Conservation (phyloP, 1,140 invertebrate genomes). For the Ooceraea biroi region DNA sequence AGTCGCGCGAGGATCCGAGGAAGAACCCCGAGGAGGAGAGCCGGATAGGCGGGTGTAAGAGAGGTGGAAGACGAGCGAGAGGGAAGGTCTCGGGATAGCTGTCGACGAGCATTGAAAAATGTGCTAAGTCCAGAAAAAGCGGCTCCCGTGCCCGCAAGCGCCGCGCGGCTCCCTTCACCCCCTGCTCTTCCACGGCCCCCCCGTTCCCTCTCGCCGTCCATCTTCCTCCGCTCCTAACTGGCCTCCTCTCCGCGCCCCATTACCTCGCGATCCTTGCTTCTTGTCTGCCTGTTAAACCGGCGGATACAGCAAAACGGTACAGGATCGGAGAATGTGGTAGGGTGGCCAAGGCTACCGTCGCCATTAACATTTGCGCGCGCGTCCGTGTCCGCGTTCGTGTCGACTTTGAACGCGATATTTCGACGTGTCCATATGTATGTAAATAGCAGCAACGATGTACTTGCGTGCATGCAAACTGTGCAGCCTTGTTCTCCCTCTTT, state of each 20-base stretch:
- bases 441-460: slow-evolving; percentile 68
- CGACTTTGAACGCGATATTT: slow-evolving; percentile 70
- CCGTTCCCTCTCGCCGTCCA: slow-evolving; percentile 66
- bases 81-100: slow-evolving; percentile 78
- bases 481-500: slow-evolving; percentile 55
- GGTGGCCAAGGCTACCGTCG: slow-evolving; percentile 74
- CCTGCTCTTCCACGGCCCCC: slow-evolving; percentile 51
- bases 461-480: slow-evolving; percentile 58
- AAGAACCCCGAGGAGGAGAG: slow-evolving; percentile 55
- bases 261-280: slow-evolving; percentile 73
- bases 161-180: slow-evolving; percentile 67
- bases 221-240: slow-evolving; percentile 64
- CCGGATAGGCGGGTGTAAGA: neutral
- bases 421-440: slow-evolving; percentile 76
- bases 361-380: slow-evolving; percentile 76
- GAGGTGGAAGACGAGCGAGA: slow-evolving; percentile 42
- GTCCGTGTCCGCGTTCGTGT: slow-evolving; percentile 43
- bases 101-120: slow-evolving; percentile 83
- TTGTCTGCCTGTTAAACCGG: slow-evolving; percentile 77
- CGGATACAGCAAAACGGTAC: slow-evolving; percentile 79
- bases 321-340: slow-evolving; percentile 79
- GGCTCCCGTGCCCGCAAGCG: slow-evolving; percentile 77
- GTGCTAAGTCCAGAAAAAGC: slow-evolving; percentile 82
- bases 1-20: slow-evolving; percentile 33
- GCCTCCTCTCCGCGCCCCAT: slow-evolving; percentile 64